Percentiles rank a stretch among this genome's conserved stretches.
These are phyloP conservation scores for Globodera ellingtonae DNA, from an alignment of 1,140 invertebrate species.

Conservation along the genomic window DNA sequence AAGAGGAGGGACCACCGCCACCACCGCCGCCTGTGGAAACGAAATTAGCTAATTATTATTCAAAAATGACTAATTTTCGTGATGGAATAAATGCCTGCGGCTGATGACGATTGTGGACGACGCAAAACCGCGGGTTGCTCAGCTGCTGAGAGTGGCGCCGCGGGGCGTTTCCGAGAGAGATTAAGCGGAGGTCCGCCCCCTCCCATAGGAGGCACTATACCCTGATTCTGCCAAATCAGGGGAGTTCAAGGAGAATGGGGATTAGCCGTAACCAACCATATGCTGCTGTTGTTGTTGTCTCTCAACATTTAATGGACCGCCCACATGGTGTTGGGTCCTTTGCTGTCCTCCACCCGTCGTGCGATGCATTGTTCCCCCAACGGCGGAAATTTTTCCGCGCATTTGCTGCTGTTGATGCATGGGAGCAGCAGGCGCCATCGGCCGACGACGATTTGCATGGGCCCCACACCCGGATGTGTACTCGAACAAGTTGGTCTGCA, in stretches of 20 bases:
- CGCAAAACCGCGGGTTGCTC: too few relatives aligned
- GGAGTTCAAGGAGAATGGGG: too few relatives aligned
- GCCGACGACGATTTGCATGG: conserved; percentile 49
- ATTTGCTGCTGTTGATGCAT: conserved; percentile 21
- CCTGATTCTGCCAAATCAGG: too few relatives aligned
- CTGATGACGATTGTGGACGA: too few relatives aligned
- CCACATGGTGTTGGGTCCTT: neutral
- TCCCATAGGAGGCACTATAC: too few relatives aligned
- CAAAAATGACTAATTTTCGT: too few relatives aligned
- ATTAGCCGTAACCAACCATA: neutral
- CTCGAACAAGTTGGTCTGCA: conserved; percentile 59
- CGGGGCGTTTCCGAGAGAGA: too few relatives aligned
- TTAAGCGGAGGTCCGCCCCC: too few relatives aligned
- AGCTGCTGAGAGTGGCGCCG: too few relatives aligned
- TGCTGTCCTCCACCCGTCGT: neutral
- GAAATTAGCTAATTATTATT: too few relatives aligned
- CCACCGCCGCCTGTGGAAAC: neutral
- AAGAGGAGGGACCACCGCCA: neutral
- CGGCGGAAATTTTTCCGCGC: neutral
- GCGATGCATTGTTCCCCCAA: neutral
- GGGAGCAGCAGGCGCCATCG: conserved; percentile 24
- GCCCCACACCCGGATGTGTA: conserved; percentile 60
- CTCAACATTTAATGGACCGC: neutral
- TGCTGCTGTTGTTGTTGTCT: neutral
- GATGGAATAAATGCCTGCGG: too few relatives aligned